Percentiles rank a stretch among this genome's conserved stretches.
Conservation (phyloP, 1,140 invertebrate genomes). For the Pseudomyrmex flavicornis region DNA sequence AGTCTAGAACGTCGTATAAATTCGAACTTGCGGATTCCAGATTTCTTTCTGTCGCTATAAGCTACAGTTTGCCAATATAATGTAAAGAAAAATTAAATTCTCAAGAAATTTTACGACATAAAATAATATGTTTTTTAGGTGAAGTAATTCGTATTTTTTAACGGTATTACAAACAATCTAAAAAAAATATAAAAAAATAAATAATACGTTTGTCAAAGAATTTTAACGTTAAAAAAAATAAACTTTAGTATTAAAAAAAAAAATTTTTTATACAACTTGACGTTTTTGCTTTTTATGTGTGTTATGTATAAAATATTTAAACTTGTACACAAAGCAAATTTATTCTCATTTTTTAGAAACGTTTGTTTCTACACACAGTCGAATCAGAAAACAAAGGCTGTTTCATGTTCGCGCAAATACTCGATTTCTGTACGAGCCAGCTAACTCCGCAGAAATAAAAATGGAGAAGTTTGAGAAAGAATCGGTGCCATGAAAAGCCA, state of each 20-base stretch:
- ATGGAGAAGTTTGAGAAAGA: slow-evolving; percentile 53
- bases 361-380: background rate
- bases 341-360: background rate
- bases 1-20: slow-evolving; percentile 57
- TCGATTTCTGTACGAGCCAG: slow-evolving; percentile 26
- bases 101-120: slow-evolving; percentile 18
- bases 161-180: background rate
- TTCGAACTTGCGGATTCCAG: slow-evolving; percentile 54
- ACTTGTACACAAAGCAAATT: background rate
- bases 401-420: background rate
- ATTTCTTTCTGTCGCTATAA: slow-evolving; percentile 46
- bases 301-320: background rate
- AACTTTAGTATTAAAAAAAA: background rate
- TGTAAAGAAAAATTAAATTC: slow-evolving; percentile 55
- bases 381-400: slow-evolving; percentile 3
- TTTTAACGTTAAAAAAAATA: no score
- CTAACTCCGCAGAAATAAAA: slow-evolving; percentile 19
- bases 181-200: background rate
- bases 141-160: background rate
- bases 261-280: no score
- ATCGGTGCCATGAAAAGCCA: slow-evolving; percentile 30
- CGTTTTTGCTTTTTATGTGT: background rate
- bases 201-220: background rate
- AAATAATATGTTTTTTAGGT: background rate
- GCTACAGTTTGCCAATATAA: slow-evolving; percentile 14